These are phyloP conservation scores for Melieria crassipennis DNA, from an alignment of 2,888 invertebrate genomes.

Conservation along the genomic window DNA sequence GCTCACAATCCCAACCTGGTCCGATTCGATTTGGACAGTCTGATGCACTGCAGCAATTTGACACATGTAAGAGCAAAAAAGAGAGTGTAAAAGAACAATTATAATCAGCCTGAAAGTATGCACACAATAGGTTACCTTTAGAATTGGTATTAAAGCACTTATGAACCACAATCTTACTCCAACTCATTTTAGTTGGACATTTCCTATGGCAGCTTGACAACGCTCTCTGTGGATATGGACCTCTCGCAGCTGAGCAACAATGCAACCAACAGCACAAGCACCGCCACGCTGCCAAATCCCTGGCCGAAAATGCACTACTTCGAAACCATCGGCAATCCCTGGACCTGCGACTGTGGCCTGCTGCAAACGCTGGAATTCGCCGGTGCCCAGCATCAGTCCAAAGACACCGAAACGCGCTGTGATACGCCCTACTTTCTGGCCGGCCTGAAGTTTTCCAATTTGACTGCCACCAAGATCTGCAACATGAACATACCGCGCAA, in stretches of 20 bases:
- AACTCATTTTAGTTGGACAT: slow-evolving; percentile 69
- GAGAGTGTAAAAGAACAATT: background rate
- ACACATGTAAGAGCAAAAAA: slow-evolving; percentile 48
- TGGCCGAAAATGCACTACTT: slow-evolving; percentile 68
- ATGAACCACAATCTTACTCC: too few relatives aligned
- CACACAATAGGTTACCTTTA: too few relatives aligned
- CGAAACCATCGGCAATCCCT: slow-evolving; percentile 72
- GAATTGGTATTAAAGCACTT: too few relatives aligned
- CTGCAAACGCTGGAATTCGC: slow-evolving; percentile 57
- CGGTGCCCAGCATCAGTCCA: slow-evolving; percentile 47
- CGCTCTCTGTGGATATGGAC: slow-evolving; percentile 53
- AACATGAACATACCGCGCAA: slow-evolving; percentile 56
- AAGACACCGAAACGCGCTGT: slow-evolving; percentile 53
- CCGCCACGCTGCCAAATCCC: slow-evolving; percentile 28
- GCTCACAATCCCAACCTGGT: slow-evolving; percentile 69
- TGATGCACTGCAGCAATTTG: slow-evolving; percentile 53
- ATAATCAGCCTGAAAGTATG: too few relatives aligned
- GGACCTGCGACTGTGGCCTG: slow-evolving; percentile 72
- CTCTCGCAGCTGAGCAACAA: slow-evolving; percentile 20
- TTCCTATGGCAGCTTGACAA: slow-evolving; percentile 71
- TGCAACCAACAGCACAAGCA: slow-evolving; percentile 32
- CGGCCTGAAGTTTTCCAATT: slow-evolving; percentile 54
- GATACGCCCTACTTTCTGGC: slow-evolving; percentile 60
- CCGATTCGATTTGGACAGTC: slow-evolving; percentile 71
- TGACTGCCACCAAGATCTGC: slow-evolving; percentile 56